Evolutionary conservation across 1,140 invertebrate species (phyloP), one percentile per base, ranked within the genome.

Genomic region (Hydropsyche tenuis): DNA sequence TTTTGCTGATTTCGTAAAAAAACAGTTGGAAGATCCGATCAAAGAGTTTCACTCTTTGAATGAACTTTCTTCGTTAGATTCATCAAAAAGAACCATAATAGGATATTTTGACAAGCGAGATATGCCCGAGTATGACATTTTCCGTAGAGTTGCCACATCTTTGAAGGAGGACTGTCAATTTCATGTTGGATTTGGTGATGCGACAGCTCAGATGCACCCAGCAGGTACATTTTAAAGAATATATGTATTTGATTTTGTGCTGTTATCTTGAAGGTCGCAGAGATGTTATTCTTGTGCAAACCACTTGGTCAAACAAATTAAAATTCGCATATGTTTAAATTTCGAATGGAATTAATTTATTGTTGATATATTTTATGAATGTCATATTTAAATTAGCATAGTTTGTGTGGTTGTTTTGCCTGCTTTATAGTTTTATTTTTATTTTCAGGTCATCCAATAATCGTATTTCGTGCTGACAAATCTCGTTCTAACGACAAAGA

Each of bases 81-180:
- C 94, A 4, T 93, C 95, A 68, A 98, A 98, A 80, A 88, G 95
- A 75, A 93, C 94, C 79, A 90, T 99, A 27, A 93, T 99, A 79
- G 96, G 94, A 5, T 99, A 97, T 81, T 98, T 99, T 85, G 92
- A 94, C 74, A 86, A 87, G 25, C 90, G 94, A 78, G 90, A 94
- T 80, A 89, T 91, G 74, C 89, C 91, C 0, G 91, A 93, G 78
- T 96, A 95, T 82, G 86, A 91, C 74, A 88, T 90, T 37, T 93
- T 95, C 79, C 87, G 93, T 72, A 90, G 90, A 81, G 93, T 96
- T 3, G 95, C 95, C 0, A 90, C 89, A 0, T 94, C 92, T 83
- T 85, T 99, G 0, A 95, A 98, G 80, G 97, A 99, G 80, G 97
- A 99, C 80, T 99, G 98, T 80, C 87, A 93, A 74, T 99, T 99